Percentiles rank a stretch among this genome's conserved stretches.
phyloP scores from a whole-genome alignment of 2,888 invertebrate species.

The Catocala sponsa region DNA sequence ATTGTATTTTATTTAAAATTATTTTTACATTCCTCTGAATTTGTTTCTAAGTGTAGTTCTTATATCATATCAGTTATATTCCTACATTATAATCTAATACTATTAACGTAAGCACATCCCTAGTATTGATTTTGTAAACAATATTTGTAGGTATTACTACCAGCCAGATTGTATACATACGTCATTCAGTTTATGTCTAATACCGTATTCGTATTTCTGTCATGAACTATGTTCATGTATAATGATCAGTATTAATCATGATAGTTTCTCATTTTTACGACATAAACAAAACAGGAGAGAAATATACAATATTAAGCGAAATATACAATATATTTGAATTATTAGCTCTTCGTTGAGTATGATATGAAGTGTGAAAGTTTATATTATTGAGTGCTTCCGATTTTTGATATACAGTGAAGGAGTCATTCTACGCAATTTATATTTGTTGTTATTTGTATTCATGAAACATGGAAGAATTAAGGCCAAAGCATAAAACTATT shows the following conservation, averaged over 20 bases:
- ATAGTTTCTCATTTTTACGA: constrained; percentile 25
- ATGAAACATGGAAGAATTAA: constrained; percentile 74
- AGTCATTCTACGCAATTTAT: too few species aligned
- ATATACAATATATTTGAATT: neutral
- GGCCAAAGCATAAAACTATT: constrained; percentile 76
- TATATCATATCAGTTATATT: too few species aligned
- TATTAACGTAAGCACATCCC: neutral
- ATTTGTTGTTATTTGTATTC: too few species aligned
- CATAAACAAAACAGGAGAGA: constrained; percentile 43
- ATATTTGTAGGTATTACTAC: constrained; percentile 56
- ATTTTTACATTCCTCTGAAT: too few species aligned
- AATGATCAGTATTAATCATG: constrained; percentile 6
- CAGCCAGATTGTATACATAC: constrained; percentile 19
- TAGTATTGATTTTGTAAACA: constrained; percentile 58
- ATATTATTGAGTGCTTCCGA: constrained; percentile 8
- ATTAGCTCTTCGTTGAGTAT: neutral
- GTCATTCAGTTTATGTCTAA: neutral
- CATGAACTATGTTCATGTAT: neutral
- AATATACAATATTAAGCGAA: constrained; percentile 28
- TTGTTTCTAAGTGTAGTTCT: too few species aligned
- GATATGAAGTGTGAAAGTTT: constrained; percentile 20
- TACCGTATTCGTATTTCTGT: neutral
- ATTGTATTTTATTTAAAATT: too few species aligned
- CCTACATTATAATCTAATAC: too few species aligned
- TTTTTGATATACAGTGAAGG: neutral